These are phyloP conservation scores for Myotis myotis DNA, from an alignment of 2,797 vertebrate species.

Conservation along the genomic window DNA sequence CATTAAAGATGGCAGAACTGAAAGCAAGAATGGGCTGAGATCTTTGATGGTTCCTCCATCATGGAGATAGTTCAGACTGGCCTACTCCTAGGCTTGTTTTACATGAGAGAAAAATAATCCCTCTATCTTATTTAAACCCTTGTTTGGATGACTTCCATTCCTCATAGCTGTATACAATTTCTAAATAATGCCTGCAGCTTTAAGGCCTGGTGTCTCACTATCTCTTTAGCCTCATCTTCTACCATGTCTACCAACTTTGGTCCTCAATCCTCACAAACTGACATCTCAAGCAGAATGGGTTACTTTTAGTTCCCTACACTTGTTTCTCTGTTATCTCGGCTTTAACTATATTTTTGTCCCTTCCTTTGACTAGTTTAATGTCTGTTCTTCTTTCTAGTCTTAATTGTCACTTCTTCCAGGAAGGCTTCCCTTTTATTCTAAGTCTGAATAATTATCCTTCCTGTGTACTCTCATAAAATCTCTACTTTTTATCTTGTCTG, in stretches of 20 bases:
- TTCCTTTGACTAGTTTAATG: not conserved
- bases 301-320: not conserved
- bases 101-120: not conserved
- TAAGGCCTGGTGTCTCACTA: not conserved
- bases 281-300: not conserved
- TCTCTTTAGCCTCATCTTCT: not conserved
- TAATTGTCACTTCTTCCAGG: not conserved
- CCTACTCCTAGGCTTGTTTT: not conserved
- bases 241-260: not conserved
- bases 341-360: not conserved
- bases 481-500: not conserved
- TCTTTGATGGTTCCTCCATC: not conserved
- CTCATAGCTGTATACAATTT: not conserved
- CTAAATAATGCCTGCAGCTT: not conserved
- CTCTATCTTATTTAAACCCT: not conserved
- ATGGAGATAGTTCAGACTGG: not conserved
- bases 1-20: not conserved
- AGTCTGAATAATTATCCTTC: not conserved
- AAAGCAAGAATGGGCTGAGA: not conserved
- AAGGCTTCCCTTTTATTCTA: not conserved
- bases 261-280: not conserved
- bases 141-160: not conserved
- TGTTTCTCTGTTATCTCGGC: not conserved
- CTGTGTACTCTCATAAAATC: not conserved
- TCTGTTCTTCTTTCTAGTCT: not conserved